Conservation (phyloP, 2,797 vertebrate species). For the Rhynchonycteris naso region DNA sequence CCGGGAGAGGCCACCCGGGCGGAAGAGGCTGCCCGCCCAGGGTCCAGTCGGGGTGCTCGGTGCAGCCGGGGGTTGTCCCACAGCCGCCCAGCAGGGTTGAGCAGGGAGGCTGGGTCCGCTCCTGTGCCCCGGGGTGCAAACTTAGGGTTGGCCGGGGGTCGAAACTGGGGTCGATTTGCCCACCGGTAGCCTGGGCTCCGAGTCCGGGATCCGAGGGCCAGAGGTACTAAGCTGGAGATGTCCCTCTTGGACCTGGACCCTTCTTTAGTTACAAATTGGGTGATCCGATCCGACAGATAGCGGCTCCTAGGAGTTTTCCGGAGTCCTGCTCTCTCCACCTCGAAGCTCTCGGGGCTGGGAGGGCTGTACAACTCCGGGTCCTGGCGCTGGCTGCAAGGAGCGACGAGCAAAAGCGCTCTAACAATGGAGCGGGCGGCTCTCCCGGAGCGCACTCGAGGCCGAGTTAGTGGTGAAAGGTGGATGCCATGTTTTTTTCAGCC, state of each 20-base stretch:
- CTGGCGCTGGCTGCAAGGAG: fast-evolving
- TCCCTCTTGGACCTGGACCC: not conserved
- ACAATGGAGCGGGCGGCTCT: not conserved
- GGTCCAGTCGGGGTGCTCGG: not conserved
- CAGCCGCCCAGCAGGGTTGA: too few relatives aligned
- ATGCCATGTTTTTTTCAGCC: not conserved
- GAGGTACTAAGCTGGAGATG: not conserved
- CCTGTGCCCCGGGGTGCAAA: not conserved
- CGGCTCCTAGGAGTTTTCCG: not conserved
- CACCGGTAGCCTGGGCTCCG: not conserved
- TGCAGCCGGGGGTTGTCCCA: not conserved
- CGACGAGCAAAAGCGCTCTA: not conserved
- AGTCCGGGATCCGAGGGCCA: not conserved
- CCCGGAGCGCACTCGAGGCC: not conserved
- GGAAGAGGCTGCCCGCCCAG: not conserved
- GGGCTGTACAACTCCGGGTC: not conserved
- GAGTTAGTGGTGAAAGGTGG: not conserved
- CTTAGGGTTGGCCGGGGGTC: fast-evolving
- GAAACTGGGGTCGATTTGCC: not conserved
- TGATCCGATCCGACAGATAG: not conserved
- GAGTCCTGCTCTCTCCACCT: not conserved
- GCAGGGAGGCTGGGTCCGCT: not conserved
- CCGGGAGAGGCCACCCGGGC: not conserved
- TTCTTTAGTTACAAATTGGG: not conserved
- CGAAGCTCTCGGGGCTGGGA: not conserved